Evolutionary conservation across 2,888 invertebrate genomes (phyloP), one percentile per base, ranked within the genome.

Genomic region (Agrotis segetum): DNA sequence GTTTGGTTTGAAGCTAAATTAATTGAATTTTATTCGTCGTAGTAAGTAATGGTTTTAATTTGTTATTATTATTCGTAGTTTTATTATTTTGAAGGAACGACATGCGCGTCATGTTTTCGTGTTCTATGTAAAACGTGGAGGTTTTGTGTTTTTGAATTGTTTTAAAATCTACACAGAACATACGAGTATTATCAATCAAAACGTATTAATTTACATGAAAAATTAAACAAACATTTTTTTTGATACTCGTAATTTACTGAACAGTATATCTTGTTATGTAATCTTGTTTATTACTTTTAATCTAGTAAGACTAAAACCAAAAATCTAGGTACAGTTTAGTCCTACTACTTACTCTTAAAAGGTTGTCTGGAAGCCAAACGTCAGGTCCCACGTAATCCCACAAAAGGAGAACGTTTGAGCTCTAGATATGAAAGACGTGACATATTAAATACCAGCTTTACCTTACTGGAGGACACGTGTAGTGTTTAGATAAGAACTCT

Each of bases 1-100:
- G 75, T 60, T 75, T 9, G 7, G 44, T 47, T 44, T 24, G 49
- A 29, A 80, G 59, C 66, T 47, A 55, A 56, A 63, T 79, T 66
- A 69, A 77, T 77, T 65, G 80, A 53, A 65, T 75, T 80, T 80
- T 61, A 40, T 75, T 63, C 55, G 61, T 46, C 52, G 58, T 62
- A 66, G 17, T 59, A 52, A n/a, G 19, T 59, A 62, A 71, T 62
- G 61, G 67, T 67, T 63, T 61, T 77, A 61, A 76, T 76, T 50
- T 64, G 24, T 44, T 69, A 53, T 71, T 68, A 14, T 61, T 50
- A n/a, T n/a, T n/a, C n/a, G n/a, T n/a, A n/a, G n/a, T n/a, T n/a
- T n/a, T n/a, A n/a, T n/a, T n/a, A n/a, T 73, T 72, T 64, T 58
- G 7, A 11, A 34, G 16, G 11, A 66, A 40, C 13, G 19, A 11